A percentile compares a stretch with the other conserved stretches of the same genome.
These are phyloP conservation scores for Catharus ustulatus DNA, from an alignment of 2,797 vertebrate species.

Conservation along the genomic window DNA sequence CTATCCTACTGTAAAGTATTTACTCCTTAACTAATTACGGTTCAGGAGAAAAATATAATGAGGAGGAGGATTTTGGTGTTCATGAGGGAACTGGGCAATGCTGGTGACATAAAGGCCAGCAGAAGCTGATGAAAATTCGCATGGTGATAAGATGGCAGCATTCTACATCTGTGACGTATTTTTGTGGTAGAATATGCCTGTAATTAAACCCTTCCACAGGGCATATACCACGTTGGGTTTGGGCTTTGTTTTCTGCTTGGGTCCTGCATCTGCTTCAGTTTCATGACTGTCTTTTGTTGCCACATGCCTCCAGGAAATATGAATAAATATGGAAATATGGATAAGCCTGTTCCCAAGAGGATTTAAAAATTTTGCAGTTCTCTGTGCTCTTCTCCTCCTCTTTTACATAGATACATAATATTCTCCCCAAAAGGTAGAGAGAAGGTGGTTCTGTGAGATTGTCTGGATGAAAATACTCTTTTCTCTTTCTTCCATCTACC, in stretches of 20 bases:
- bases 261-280: neutral
- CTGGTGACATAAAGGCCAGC: neutral
- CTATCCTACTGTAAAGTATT: neutral
- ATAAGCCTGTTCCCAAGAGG: neutral
- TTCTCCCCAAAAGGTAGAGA: neutral
- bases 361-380: neutral
- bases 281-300: neutral
- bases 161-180: neutral
- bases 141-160: neutral
- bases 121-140: neutral
- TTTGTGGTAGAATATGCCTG: neutral
- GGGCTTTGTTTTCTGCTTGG: neutral
- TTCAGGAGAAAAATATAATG: neutral
- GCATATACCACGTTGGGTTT: rapidly evolving
- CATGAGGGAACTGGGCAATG: neutral
- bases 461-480: neutral
- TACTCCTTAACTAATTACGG: neutral
- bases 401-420: neutral
- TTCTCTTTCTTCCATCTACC: neutral
- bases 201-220: neutral
- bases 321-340: neutral
- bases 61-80: neutral
- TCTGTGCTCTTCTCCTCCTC: neutral
- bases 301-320: neutral
- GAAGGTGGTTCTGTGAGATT: neutral